These are phyloP conservation scores for Camelus dromedarius DNA, from an alignment of 2,113 vertebrate genomes.

Conservation along the genomic window DNA sequence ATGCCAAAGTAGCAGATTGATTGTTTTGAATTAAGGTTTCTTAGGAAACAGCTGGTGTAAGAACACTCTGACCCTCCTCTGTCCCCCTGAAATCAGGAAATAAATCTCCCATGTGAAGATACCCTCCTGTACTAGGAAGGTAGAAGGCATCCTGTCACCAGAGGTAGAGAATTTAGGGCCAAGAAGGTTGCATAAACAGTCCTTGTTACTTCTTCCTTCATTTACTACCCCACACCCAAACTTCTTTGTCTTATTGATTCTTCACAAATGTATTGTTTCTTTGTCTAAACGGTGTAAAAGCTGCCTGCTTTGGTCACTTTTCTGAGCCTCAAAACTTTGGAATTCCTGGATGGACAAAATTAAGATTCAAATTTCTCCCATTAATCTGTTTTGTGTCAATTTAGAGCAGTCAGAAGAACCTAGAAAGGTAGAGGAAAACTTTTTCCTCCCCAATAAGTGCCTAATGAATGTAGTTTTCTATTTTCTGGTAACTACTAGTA, in stretches of 20 bases:
- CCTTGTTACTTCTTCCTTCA: neutral
- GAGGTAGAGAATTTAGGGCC: neutral
- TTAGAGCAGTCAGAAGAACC: neutral
- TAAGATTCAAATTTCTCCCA: neutral
- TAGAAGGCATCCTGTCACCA: neutral
- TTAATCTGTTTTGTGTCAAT: neutral
- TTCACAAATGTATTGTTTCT: neutral
- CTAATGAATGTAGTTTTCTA: neutral
- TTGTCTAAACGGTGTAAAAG: neutral
- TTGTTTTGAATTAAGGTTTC: neutral
- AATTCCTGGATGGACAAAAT: neutral
- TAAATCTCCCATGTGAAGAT: neutral
- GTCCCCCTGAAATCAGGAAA: neutral
- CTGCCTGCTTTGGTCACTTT: neutral
- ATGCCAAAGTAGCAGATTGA: neutral
- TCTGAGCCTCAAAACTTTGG: neutral
- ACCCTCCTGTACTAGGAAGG: neutral
- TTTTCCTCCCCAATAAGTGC: neutral
- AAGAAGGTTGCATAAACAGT: neutral
- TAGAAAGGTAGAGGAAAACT: neutral
- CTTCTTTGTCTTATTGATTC: neutral
- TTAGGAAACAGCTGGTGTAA: neutral
- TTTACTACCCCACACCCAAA: neutral
- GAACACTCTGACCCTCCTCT: neutral
- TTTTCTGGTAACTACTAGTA: neutral